These are phyloP conservation scores for Struthio camelus DNA, from an alignment of 2,113 vertebrate genomes.

Conservation along the genomic window DNA sequence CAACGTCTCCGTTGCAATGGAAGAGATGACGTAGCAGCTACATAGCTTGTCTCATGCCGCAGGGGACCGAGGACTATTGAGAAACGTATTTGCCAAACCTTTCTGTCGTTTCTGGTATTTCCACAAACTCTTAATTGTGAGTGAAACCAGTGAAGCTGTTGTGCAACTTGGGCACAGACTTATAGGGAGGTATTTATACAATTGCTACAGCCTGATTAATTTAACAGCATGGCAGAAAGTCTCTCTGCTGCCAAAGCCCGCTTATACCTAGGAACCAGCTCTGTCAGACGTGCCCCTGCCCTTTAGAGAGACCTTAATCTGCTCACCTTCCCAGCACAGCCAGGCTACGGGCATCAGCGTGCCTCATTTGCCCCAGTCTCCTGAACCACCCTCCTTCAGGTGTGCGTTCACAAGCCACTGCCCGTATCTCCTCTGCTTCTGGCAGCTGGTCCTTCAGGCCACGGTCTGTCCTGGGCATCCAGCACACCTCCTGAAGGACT, in stretches of 20 bases:
- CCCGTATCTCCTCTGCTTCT: no score
- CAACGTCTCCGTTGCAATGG: background rate
- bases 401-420: no score
- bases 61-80: background rate
- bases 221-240: background rate
- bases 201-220: background rate
- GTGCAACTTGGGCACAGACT: background rate
- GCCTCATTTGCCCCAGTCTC: background rate
- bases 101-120: background rate
- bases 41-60: background rate
- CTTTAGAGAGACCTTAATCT: rapidly evolving
- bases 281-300: background rate
- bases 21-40: background rate
- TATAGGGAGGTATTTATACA: background rate
- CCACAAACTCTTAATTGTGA: background rate
- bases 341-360: background rate
- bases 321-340: background rate
- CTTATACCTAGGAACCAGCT: background rate
- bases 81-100: background rate
- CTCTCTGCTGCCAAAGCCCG: background rate
- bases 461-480: no score
- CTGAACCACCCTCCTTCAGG: background rate
- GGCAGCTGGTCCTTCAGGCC: no score
- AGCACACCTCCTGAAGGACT: background rate
- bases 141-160: background rate